A percentile compares a stretch with the other conserved stretches of the same genome.
phyloP scores from a whole-genome alignment of 2,888 invertebrate genomes.

The Drosophila subsilvestris region DNA sequence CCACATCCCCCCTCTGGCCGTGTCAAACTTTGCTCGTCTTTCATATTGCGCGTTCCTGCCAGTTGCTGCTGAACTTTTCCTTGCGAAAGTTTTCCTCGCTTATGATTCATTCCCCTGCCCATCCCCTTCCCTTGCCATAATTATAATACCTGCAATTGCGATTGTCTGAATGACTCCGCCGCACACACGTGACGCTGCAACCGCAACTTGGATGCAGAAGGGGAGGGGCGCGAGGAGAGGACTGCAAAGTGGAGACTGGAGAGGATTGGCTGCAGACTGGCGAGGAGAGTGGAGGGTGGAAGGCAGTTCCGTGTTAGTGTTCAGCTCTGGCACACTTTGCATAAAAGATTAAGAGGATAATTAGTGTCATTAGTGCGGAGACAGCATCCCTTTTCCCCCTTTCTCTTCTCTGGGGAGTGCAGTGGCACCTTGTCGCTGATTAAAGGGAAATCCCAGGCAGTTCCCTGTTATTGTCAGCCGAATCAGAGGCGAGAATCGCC shows the following conservation, averaged over 20 bases:
- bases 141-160: slow-evolving; percentile 73
- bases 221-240: neutral
- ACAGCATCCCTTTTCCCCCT: slow-evolving; percentile 22
- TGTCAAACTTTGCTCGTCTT: slow-evolving; percentile 71
- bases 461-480: slow-evolving; percentile 52
- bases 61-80: slow-evolving; percentile 63
- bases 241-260: neutral
- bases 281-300: slow-evolving; percentile 1
- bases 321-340: slow-evolving; percentile 66
- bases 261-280: slow-evolving; percentile 3
- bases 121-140: slow-evolving; percentile 45
- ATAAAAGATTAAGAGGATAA: slow-evolving; percentile 75
- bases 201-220: slow-evolving; percentile 48
- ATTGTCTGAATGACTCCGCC: slow-evolving; percentile 70
- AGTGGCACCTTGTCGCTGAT: slow-evolving; percentile 22
- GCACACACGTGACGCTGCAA: slow-evolving; percentile 64
- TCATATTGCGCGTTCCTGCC: slow-evolving; percentile 62
- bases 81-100: slow-evolving; percentile 60
- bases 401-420: slow-evolving; percentile 18
- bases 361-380: slow-evolving; percentile 73
- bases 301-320: slow-evolving; percentile 18
- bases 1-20: slow-evolving; percentile 10
- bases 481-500: slow-evolving; percentile 39
- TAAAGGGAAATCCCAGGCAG: slow-evolving; percentile 20
- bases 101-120: slow-evolving; percentile 6